A percentile compares a stretch with the other conserved stretches of the same genome.
These are phyloP conservation scores for Drosophila triauraria DNA, from an alignment of 1,140 invertebrate species.

Conservation along the genomic window DNA sequence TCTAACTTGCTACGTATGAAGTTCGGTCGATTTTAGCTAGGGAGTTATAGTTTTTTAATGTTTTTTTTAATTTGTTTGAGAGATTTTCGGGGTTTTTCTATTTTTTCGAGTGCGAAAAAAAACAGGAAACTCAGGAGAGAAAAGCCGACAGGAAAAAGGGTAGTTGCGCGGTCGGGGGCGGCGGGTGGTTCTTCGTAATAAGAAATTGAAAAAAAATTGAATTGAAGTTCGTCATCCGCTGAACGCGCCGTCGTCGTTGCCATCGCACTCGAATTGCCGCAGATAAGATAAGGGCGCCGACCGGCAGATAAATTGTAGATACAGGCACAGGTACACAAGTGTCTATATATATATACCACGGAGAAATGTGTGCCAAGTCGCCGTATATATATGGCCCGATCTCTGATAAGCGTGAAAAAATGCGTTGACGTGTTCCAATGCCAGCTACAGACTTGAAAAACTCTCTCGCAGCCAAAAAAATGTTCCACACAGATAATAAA, in stretches of 20 bases:
- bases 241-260: conserved; percentile 18
- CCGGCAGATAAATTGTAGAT: conserved; percentile 63
- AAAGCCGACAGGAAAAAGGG: conserved; percentile 8
- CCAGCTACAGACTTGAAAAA: conserved; percentile 36
- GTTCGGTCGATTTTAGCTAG: not conserved
- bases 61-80: not conserved
- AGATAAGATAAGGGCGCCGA: conserved; percentile 67
- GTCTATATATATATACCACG: not conserved
- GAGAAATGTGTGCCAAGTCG: conserved; percentile 43
- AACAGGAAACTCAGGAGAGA: conserved; percentile 1
- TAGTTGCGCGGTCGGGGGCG: not conserved
- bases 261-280: conserved; percentile 31
- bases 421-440: conserved; percentile 63
- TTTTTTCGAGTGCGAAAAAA: conserved; percentile 2
- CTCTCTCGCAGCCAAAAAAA: conserved; percentile 17
- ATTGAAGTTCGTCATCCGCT: conserved; percentile 67
- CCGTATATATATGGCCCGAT: conserved; percentile 34
- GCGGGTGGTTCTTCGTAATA: conserved; percentile 11
- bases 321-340: conserved; percentile 27
- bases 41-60: no score
- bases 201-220: conserved; percentile 80
- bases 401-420: conserved; percentile 62
- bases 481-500: conserved; percentile 16
- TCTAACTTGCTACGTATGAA: not conserved
- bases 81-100: not conserved